Evolutionary conservation across 2,797 vertebrate species (phyloP), one percentile per base, ranked within the genome.

Genomic region (Austrolebias charrua): DNA sequence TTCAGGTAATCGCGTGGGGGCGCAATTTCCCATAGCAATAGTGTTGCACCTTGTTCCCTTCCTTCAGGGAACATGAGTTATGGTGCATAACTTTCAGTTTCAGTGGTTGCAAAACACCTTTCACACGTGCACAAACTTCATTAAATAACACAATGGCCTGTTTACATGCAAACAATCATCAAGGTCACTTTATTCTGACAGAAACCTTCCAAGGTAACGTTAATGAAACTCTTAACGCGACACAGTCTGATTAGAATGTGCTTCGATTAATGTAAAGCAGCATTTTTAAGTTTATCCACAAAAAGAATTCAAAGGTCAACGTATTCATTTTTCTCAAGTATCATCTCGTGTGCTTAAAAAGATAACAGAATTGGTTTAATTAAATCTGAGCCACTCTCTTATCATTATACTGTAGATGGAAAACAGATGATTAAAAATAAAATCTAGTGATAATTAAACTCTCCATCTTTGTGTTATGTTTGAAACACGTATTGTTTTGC

Each of bases 301-400:
- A 42, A 59, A 29, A 51, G 4, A 52, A 53, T 44, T 38, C 5
- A 57, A 62, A 52, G 10, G 61, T 58, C 29, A 44, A 2, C 48
- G 50, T n/a, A 6, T 40, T 31, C 3, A 48, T 42, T 54, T n/a
- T 60, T 33, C 0, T 44, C 11, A 28, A 48, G 20, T 16, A n/a
- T 24, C 0, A 51, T 40, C 28, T 5, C 29, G 28, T 38, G 9
- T 62, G 14, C 7, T 14, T 8, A 4, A 10, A 45, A 40, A n/a
- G 16, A 43, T 43, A 51, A 43, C 29, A 43, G 20, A 55, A 28
- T 44, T 1, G 12, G 13, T 33, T 56, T 7, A 14, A 45, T 44
- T 12, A 19, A 47, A 6, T 14, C n/a, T 33, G 2, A 58, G 47
- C 11, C 15, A 31, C 2, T 43, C 15, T 24, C 9, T 15, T 13